Evolutionary conservation across 1,140 invertebrate genomes (phyloP).

Genomic region (Rhagoletis pomonella): DNA sequence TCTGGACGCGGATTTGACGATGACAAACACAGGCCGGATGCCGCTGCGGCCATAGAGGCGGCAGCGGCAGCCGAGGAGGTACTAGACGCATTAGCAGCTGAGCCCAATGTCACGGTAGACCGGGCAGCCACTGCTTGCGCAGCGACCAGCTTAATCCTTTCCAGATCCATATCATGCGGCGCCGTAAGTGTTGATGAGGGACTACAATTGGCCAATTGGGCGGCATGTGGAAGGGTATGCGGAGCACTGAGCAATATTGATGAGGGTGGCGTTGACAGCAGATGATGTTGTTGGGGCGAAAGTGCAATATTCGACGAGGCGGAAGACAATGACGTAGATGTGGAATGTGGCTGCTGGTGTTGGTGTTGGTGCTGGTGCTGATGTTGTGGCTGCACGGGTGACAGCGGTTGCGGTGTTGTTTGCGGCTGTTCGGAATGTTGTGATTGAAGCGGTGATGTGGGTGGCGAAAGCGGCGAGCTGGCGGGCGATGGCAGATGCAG

Average conservation of each 20-base stretch:
- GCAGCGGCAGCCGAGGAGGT: background rate
- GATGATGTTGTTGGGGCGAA: slow-evolving; percentile 46
- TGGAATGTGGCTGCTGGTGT: slow-evolving; percentile 61
- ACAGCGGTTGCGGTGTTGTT: slow-evolving; percentile 53
- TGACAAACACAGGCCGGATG: slow-evolving; percentile 58
- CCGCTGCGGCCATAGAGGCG: slow-evolving; percentile 25
- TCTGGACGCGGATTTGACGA: slow-evolving; percentile 65
- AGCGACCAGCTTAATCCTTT: slow-evolving; percentile 72
- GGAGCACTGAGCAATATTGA: slow-evolving; percentile 54
- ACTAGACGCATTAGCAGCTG: slow-evolving; percentile 55
- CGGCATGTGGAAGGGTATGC: slow-evolving; percentile 24
- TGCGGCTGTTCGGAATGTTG: slow-evolving; percentile 52
- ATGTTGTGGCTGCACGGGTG: slow-evolving; percentile 60
- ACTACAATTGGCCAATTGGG: slow-evolving; percentile 53
- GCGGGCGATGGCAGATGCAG: slow-evolving; percentile 65
- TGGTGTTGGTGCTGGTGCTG: slow-evolving; percentile 32
- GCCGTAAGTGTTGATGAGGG: slow-evolving; percentile 56
- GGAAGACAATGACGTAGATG: background rate
- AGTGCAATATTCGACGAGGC: background rate
- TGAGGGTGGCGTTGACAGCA: slow-evolving; percentile 60
- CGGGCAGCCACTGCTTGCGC: slow-evolving; percentile 63
- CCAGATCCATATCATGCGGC: slow-evolving; percentile 69
- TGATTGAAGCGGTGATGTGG: slow-evolving; percentile 63
- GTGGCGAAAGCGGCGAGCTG: slow-evolving; percentile 69
- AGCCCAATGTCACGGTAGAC: slow-evolving; percentile 15